Conservation (phyloP, 1,140 invertebrate genomes). For the Vollenhovia emeryi region DNA sequence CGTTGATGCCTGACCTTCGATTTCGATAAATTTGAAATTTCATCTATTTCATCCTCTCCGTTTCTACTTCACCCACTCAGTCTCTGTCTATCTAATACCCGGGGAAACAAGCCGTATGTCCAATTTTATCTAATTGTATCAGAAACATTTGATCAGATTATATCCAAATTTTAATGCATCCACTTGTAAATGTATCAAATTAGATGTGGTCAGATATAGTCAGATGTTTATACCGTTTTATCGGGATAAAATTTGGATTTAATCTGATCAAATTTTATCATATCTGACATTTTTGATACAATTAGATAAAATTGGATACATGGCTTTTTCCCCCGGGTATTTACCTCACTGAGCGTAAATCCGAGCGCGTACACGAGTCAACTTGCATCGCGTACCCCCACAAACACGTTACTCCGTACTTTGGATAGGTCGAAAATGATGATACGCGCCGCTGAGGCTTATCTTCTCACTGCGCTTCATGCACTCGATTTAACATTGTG, state of each 20-base stretch:
- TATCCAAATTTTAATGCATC: no score
- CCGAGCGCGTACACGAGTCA: not conserved
- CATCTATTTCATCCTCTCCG: not conserved
- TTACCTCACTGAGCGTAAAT: not conserved
- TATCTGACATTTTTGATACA: no score
- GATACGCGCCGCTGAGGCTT: conserved; percentile 21
- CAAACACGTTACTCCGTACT: not conserved
- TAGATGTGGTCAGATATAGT: no score
- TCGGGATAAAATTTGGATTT: no score
- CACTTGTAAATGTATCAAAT: no score
- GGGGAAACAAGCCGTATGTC: no score
- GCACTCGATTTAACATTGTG: conserved; percentile 32
- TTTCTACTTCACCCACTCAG: not conserved
- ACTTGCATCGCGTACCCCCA: not conserved
- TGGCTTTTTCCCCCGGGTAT: no score
- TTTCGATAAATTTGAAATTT: conserved; percentile 32
- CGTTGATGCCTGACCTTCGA: conserved; percentile 32
- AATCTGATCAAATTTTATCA: no score
- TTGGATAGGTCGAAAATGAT: not conserved
- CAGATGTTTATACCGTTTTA: no score
- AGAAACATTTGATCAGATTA: no score
- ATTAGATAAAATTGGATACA: no score
- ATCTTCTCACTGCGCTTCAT: not conserved
- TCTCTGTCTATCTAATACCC: not conserved
- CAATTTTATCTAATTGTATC: no score